Percentiles rank a stretch among this genome's conserved stretches.
Conservation (phyloP, 2,888 invertebrate species). For the Hyles lineata region DNA sequence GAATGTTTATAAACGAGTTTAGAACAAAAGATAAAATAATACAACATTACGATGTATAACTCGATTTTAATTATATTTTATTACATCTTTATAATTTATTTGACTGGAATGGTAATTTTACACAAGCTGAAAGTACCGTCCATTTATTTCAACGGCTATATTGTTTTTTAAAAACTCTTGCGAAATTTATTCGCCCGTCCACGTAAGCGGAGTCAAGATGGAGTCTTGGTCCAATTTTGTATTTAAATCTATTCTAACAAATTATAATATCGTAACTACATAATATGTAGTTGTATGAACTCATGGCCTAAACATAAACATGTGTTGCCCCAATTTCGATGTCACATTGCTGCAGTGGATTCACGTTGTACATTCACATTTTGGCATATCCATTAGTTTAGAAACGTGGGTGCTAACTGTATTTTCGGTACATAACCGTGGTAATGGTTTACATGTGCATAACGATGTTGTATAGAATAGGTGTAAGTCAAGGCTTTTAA, state of each 20-base stretch:
- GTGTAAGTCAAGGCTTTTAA: constrained; percentile 41
- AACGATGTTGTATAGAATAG: constrained; percentile 69
- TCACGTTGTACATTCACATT: constrained; percentile 52
- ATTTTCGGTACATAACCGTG: constrained; percentile 43
- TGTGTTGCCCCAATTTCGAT: constrained; percentile 53
- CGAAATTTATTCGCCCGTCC: constrained; percentile 47
- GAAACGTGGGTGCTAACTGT: constrained; percentile 72
- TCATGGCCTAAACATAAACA: constrained; percentile 53
- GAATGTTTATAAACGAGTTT: background rate
- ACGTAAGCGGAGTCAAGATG: constrained; percentile 38
- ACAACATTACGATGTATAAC: too few relatives aligned
- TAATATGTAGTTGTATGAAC: background rate
- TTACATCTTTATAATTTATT: background rate
- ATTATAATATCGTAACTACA: background rate
- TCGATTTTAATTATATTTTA: background rate
- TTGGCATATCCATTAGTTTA: constrained; percentile 71
- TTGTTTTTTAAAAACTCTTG: constrained; percentile 35
- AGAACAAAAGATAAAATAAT: background rate
- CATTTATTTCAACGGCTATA: constrained; percentile 46
- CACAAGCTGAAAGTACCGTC: constrained; percentile 45
- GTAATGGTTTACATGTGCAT: constrained; percentile 59
- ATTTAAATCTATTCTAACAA: constrained; percentile 7
- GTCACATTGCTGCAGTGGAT: constrained; percentile 34
- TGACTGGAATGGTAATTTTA: constrained; percentile 36
- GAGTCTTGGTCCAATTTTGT: constrained; percentile 11